Evolutionary conservation across 2,797 vertebrate genomes (phyloP), one percentile per base, ranked within the genome.

Genomic region (Lateolabrax maculatus): DNA sequence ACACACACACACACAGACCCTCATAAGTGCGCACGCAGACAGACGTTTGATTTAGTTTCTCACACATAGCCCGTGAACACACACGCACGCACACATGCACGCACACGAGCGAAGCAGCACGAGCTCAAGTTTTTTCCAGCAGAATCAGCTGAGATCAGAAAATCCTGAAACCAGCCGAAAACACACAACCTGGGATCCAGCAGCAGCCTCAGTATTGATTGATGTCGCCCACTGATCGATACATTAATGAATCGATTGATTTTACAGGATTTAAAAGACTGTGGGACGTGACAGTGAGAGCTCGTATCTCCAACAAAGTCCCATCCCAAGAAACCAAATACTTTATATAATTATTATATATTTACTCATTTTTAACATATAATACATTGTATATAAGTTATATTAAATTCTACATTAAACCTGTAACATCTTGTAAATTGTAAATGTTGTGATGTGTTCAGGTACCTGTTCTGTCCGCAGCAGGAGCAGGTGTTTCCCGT

Each of bases 381-480:
- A 34, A 34, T 6, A 34, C 31, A 34, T 34, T 34, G 31, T 34
- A 34, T 34, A 34, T 6, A 34, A 6, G 31, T 6, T 34, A 34
- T 6, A 34, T 34, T 34, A 34, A 34, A 34, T 15, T 55, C n/a
- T 44, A 8, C 9, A 13, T 64, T 23, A 36, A 43, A 39, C 18
- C 46, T 41, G 29, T 44, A 21, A 11, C 6, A 62, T 37, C 2
- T 43, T 34, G 16, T 23, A 6, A 6, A 5, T 23, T 21, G 10
- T 25, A 18, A 41, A 41, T 34, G 25, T 10, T 61, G 51, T 49
- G 27, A n/a, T 60, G 75, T 4, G 71, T 79, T 79, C 76, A 82
- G 44, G 74, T 86, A 79, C 86, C 88, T 85, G 46, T 15, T 12
- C 23, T 70, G 53, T 69, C 73, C 39, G 61, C 77, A 64, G 86